Evolutionary conservation across 37 sponge, comb jelly and placozoan species (phyloP).

Genomic region (Spongilla lacustris): DNA sequence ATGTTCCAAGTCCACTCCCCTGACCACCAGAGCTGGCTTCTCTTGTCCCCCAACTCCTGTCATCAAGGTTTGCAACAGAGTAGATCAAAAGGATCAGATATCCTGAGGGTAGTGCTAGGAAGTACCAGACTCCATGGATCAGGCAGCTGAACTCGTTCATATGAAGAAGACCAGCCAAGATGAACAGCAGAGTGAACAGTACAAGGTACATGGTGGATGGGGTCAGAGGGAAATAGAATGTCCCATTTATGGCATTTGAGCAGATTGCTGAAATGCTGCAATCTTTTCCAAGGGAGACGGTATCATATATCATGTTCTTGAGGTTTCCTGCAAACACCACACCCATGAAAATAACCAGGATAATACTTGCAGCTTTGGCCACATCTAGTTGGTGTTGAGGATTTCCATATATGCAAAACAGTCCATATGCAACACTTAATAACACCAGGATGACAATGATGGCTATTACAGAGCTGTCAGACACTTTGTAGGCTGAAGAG

Average conservation of each 20-base stretch:
- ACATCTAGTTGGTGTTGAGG: constrained; percentile 50
- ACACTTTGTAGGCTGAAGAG: constrained; percentile 31
- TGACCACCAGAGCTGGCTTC: constrained; percentile 32
- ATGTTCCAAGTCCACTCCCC: neutral
- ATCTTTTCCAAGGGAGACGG: neutral
- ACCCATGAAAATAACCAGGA: constrained; percentile 82
- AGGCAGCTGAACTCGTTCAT: constrained; percentile 54
- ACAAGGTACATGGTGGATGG: constrained; percentile 51
- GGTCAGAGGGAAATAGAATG: too few species aligned
- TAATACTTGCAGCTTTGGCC: constrained; percentile 72
- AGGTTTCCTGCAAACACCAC: constrained; percentile 66
- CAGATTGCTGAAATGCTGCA: too few species aligned
- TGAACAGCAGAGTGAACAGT: constrained; percentile 45
- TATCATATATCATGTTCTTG: constrained; percentile 29
- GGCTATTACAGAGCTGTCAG: neutral
- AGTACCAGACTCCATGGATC: constrained; percentile 79
- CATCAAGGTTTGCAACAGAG: constrained; percentile 82
- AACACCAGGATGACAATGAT: constrained; percentile 20
- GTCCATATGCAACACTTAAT: constrained; percentile 51
- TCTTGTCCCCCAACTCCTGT: constrained; percentile 89
- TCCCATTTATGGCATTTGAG: too few species aligned
- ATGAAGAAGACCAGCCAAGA: constrained; percentile 74
- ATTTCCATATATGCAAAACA: constrained; percentile 48
- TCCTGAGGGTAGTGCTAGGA: constrained; percentile 85
- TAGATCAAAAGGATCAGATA: constrained; percentile 88